Evolutionary conservation across 2,797 vertebrate genomes (phyloP).

Genomic region (Smutsia temminckii): DNA sequence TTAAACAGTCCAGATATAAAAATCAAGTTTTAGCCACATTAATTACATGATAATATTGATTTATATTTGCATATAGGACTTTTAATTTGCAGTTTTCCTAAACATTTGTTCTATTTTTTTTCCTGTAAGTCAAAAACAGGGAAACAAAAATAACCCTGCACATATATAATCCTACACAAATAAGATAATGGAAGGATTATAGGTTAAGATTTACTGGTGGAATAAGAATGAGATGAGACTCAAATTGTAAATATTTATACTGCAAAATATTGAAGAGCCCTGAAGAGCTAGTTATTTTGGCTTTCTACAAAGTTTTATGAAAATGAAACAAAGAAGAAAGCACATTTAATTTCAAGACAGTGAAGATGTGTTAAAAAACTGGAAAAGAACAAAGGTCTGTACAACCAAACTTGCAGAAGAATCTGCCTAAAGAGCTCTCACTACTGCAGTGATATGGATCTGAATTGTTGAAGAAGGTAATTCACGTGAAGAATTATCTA

Average conservation of each 20-base stretch:
- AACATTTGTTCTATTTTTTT: background rate
- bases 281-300: background rate
- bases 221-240: background rate
- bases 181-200: background rate
- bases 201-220: background rate
- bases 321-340: background rate
- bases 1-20: background rate
- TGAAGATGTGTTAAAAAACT: background rate
- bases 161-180: background rate
- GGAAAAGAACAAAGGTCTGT: background rate
- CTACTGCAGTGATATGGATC: background rate
- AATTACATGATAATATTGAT: background rate
- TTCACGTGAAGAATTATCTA: background rate
- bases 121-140: background rate
- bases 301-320: background rate
- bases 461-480: constrained; percentile 1
- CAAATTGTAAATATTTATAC: background rate
- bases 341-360: background rate
- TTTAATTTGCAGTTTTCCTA: background rate
- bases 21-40: background rate
- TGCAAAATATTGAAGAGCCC: background rate
- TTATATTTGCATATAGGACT: background rate
- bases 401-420: background rate
- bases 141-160: background rate
- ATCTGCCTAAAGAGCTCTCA: background rate